phyloP scores from a whole-genome alignment of 2,113 vertebrate genomes.

The Leptobrachium ailaonicum region DNA sequence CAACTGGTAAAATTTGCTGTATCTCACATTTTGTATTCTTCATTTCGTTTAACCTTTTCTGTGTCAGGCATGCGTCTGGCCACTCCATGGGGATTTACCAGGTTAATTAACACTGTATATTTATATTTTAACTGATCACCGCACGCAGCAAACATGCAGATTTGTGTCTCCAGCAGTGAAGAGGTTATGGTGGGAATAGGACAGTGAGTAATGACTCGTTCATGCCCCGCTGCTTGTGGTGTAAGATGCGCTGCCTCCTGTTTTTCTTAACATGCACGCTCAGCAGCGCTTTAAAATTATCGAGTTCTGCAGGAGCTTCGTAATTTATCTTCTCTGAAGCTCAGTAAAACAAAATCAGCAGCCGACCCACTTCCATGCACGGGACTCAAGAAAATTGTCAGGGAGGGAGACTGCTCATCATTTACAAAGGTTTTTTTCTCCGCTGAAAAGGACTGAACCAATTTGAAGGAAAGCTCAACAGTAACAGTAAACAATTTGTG shows the following conservation, averaged over 20 bases:
- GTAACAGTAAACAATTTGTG: too few species aligned
- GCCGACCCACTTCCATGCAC: neutral
- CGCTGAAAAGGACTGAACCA: neutral
- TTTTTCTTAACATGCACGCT: conserved; percentile 29
- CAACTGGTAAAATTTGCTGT: too few species aligned
- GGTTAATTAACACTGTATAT: too few species aligned
- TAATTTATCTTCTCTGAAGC: conserved; percentile 23
- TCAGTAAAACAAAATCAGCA: conserved; percentile 1
- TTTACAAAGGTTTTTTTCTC: neutral
- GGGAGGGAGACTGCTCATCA: neutral
- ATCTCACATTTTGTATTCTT: too few species aligned
- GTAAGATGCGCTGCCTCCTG: conserved; percentile 1
- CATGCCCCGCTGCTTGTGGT: neutral
- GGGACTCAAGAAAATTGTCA: neutral
- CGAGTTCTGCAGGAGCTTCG: conserved; percentile 5
- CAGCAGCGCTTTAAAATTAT: conserved; percentile 20
- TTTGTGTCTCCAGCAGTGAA: neutral
- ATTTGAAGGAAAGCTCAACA: too few species aligned
- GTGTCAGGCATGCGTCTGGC: too few species aligned
- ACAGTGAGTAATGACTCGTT: conserved; percentile 18
- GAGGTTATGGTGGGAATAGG: neutral
- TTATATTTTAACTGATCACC: too few species aligned
- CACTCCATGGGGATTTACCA: too few species aligned
- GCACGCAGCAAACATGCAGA: too few species aligned
- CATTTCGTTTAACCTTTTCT: too few species aligned